Conservation (phyloP, 2,113 vertebrate genomes). For the Bucco capensis region DNA sequence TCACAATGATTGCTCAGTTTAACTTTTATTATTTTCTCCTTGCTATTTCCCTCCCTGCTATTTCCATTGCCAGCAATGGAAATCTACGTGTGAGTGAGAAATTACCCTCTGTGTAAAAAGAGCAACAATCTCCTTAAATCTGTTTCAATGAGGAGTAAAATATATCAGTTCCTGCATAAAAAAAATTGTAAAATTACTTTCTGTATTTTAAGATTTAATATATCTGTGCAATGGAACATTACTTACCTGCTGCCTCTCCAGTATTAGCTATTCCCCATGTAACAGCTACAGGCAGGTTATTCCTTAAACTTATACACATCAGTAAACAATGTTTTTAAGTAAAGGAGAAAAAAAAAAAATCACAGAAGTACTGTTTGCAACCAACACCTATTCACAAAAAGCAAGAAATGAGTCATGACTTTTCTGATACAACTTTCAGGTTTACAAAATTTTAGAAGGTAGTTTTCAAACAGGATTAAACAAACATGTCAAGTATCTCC, state of each 20-base stretch:
- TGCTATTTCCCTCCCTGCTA: neutral
- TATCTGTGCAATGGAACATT: conserved; percentile 53
- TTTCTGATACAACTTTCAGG: conserved; percentile 61
- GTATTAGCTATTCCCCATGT: conserved; percentile 66
- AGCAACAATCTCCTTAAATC: conserved; percentile 34
- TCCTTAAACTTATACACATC: conserved; percentile 58
- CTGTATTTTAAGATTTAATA: conserved; percentile 39
- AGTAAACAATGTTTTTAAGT: conserved; percentile 52
- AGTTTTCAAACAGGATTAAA: conserved; percentile 67
- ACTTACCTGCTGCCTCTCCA: conserved; percentile 77
- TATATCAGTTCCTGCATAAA: conserved; percentile 63
- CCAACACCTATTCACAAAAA: conserved; percentile 66
- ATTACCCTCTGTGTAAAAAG: conserved; percentile 17
- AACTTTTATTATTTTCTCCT: neutral
- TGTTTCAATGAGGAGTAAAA: conserved; percentile 51
- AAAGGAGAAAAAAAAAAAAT: conserved; percentile 33
- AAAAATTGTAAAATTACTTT: conserved; percentile 25
- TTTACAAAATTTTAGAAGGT: conserved; percentile 68
- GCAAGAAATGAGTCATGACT: conserved; percentile 46
- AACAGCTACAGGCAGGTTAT: conserved; percentile 62
- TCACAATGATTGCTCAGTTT: conserved; percentile 12
- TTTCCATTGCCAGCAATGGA: conserved; percentile 68
- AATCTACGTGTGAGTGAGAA: conserved; percentile 20
- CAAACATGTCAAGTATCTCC: conserved; percentile 47
- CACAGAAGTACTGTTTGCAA: conserved; percentile 57